Percentiles rank a stretch among this genome's conserved stretches.
Conservation (phyloP, 2,888 invertebrate species). For the Tenodera sinensis region DNA sequence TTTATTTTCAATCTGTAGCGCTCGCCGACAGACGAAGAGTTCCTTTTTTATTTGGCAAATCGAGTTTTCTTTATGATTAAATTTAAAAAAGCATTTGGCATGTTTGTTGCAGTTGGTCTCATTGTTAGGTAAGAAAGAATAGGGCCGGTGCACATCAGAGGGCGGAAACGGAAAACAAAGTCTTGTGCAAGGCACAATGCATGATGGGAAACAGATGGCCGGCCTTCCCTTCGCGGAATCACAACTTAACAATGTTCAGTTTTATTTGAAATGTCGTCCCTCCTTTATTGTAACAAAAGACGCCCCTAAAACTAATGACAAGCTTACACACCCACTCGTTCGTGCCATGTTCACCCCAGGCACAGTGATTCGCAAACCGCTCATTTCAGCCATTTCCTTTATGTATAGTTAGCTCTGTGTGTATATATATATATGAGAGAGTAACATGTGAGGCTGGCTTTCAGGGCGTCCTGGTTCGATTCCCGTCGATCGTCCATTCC, state of each 20-base stretch:
- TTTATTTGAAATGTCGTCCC: neutral
- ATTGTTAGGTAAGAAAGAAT: neutral
- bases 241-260: neutral
- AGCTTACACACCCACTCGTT: neutral
- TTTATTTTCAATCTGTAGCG: neutral
- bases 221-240: neutral
- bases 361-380: no score
- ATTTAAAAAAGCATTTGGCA: neutral
- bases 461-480: no score
- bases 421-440: no score
- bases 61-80: neutral
- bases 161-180: neutral
- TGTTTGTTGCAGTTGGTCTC: neutral
- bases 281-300: neutral
- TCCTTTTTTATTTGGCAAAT: neutral
- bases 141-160: neutral
- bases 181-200: neutral
- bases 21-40: neutral
- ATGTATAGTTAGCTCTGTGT: no score
- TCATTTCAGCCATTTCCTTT: no score
- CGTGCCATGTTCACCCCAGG: no score
- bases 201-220: neutral
- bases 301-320: neutral
- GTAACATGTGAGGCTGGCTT: no score
- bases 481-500: no score